Evolutionary conservation across 2,888 invertebrate species (phyloP).

Genomic region (Drosophila stalkeri): DNA sequence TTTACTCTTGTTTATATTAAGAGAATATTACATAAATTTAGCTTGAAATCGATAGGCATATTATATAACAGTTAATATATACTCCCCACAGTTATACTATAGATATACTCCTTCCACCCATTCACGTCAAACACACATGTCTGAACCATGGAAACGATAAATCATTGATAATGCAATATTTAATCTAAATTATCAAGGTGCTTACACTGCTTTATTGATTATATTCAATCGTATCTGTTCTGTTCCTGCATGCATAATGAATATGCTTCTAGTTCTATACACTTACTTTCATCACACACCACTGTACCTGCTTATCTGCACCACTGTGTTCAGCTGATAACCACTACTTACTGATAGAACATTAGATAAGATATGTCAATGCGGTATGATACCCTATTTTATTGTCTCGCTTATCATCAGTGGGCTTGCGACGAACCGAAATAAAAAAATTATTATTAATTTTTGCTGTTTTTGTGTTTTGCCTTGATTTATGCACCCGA

Average conservation of each 20-base stretch:
- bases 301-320: constrained; percentile 52
- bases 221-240: constrained; percentile 15
- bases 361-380: constrained; percentile 49
- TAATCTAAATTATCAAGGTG: constrained; percentile 30
- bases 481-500: constrained; percentile 34
- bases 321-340: constrained; percentile 28
- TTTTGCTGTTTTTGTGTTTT: background rate
- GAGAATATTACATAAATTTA: background rate
- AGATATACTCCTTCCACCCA: background rate
- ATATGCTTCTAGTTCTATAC: constrained; percentile 4
- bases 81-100: background rate
- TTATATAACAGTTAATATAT: background rate
- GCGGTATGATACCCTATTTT: constrained; percentile 39
- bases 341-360: constrained; percentile 26
- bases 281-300: constrained; percentile 46
- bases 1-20: background rate
- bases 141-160: constrained; percentile 24
- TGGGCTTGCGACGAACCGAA: constrained; percentile 20
- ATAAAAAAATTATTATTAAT: background rate
- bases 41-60: background rate
- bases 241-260: constrained; percentile 12
- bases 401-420: constrained; percentile 33
- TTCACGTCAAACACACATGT: background rate
- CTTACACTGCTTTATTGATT: constrained; percentile 29
- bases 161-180: constrained; percentile 44